Evolutionary conservation across 2,888 invertebrate genomes (phyloP).

Genomic region (Phymatocera aterrima): DNA sequence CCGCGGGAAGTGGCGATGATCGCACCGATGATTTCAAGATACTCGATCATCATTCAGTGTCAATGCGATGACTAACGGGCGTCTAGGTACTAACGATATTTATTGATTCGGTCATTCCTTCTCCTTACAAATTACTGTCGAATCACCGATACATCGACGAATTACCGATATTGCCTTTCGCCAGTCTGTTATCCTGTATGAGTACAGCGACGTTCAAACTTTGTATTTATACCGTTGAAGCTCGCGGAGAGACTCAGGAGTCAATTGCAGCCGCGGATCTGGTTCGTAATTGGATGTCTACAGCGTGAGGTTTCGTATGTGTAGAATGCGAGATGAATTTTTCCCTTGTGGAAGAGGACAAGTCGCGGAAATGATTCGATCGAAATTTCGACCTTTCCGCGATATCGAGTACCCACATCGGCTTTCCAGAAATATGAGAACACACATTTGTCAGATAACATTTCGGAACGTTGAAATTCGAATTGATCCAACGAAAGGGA

Average conservation of each 20-base stretch:
- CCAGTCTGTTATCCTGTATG: not conserved
- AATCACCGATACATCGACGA: slow-evolving; percentile 3
- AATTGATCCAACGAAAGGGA: slow-evolving; percentile 32
- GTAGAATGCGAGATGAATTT: not conserved
- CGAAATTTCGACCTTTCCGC: not conserved
- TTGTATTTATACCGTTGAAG: not conserved
- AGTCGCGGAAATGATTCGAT: not conserved
- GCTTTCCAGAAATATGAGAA: not conserved
- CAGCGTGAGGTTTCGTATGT: no score
- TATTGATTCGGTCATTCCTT: slow-evolving; percentile 32
- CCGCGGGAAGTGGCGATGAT: slow-evolving; percentile 1
- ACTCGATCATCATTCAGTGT: slow-evolving; percentile 9
- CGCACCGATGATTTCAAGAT: not conserved
- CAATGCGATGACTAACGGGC: slow-evolving; percentile 32
- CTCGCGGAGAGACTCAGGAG: not conserved
- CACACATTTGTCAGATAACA: slow-evolving; percentile 19
- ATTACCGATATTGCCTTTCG: no score
- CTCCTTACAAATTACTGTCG: slow-evolving; percentile 29
- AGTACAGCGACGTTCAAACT: not conserved
- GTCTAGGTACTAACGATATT: slow-evolving; percentile 16
- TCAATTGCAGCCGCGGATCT: not conserved
- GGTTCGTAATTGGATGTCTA: slow-evolving; percentile 4
- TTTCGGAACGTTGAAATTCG: slow-evolving; percentile 5
- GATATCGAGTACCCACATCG: not conserved
- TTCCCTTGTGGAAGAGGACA: not conserved